Evolutionary conservation across 2,888 invertebrate species (phyloP).

Genomic region (Nymphalis urticae): DNA sequence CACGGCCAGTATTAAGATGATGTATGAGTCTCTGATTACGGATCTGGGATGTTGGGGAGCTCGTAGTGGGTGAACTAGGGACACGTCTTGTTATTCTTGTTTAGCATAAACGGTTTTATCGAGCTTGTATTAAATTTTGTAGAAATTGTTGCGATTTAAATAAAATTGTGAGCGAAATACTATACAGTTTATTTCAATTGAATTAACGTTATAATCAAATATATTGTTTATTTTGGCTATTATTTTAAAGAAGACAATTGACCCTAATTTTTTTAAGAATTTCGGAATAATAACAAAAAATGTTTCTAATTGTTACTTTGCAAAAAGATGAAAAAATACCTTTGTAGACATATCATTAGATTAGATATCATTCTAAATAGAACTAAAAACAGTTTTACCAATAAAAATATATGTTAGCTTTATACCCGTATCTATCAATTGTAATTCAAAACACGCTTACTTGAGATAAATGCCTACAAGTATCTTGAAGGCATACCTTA

Average conservation of each 20-base stretch:
- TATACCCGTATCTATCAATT: constrained; percentile 29
- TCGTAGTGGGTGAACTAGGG: constrained; percentile 23
- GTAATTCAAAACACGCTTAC: constrained; percentile 33
- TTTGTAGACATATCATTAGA: too few relatives aligned
- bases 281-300: too few relatives aligned
- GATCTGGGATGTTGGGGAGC: constrained; percentile 36
- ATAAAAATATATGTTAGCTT: constrained; percentile 12
- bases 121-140: constrained; percentile 5
- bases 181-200: too few relatives aligned
- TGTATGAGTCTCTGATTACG: constrained; percentile 74
- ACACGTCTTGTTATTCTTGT: constrained; percentile 20
- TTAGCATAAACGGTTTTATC: constrained; percentile 15
- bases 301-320: too few relatives aligned
- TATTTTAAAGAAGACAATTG: too few relatives aligned
- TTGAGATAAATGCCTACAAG: constrained; percentile 35
- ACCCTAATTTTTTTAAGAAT: too few relatives aligned
- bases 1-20: constrained; percentile 78
- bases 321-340: too few relatives aligned
- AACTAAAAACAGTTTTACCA: not conserved
- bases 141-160: not conserved
- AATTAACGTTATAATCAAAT: too few relatives aligned
- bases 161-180: not conserved
- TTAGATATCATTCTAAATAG: not conserved
- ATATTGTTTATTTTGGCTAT: too few relatives aligned
- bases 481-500: constrained; percentile 36